Evolutionary conservation across 2,888 invertebrate species (phyloP).

Genomic region (Cerastoderma edule): DNA sequence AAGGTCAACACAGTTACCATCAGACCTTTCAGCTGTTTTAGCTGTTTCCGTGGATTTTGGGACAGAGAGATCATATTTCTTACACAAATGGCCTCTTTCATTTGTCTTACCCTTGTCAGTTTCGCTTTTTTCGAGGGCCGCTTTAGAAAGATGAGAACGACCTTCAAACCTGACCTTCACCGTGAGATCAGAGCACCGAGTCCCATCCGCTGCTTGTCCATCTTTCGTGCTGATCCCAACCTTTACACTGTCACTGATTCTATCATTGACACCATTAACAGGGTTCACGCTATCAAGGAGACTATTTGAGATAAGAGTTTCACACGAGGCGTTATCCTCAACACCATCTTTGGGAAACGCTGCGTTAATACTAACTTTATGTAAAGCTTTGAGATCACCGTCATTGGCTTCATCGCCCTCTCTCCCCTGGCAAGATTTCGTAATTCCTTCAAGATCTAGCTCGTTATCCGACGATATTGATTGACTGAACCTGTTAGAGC

Average conservation of each 20-base stretch:
- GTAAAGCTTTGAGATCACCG: too few species aligned
- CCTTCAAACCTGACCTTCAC: slow-evolving; percentile 25
- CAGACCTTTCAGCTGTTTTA: neutral
- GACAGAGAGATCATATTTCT: neutral
- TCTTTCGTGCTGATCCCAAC: neutral
- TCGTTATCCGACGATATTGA: slow-evolving; percentile 61
- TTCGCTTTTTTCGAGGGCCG: neutral
- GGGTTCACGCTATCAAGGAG: neutral
- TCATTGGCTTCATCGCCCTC: neutral
- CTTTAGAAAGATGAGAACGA: neutral
- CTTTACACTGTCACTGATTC: too few species aligned
- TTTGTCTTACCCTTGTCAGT: neutral
- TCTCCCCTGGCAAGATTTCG: too few species aligned
- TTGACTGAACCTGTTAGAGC: slow-evolving; percentile 52
- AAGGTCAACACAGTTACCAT: neutral
- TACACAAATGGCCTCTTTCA: neutral
- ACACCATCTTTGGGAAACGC: neutral
- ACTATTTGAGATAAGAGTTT: neutral
- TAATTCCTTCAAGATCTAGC: neutral
- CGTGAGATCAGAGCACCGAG: slow-evolving; percentile 2
- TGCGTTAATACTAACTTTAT: too few species aligned
- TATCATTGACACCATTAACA: neutral
- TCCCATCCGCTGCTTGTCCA: neutral
- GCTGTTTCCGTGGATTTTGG: neutral
- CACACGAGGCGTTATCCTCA: too few species aligned